Conservation (phyloP, 2,888 invertebrate species). For the Cecidostiba fungosa region DNA sequence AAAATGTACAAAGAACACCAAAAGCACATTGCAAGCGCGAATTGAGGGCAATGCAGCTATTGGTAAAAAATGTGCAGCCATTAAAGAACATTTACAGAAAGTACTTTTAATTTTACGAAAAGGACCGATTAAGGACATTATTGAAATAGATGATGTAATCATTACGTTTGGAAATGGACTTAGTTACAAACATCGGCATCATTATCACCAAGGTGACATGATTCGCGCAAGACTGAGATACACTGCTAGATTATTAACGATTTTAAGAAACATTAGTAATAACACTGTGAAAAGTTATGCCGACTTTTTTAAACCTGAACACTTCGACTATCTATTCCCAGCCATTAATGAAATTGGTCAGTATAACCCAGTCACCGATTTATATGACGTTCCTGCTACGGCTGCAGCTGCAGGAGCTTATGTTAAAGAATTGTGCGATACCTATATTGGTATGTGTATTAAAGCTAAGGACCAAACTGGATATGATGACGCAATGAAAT, state of each 20-base stretch:
- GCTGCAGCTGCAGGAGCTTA: conserved; percentile 28
- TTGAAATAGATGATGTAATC: conserved; percentile 3
- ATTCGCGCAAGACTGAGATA: conserved; percentile 24
- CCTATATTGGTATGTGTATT: conserved; percentile 7
- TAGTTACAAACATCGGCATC: background rate
- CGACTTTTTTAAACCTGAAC: background rate
- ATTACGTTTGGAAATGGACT: conserved; percentile 24
- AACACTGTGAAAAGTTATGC: background rate
- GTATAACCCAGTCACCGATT: background rate
- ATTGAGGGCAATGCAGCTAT: background rate
- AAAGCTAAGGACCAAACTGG: background rate
- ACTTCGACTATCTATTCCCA: conserved; percentile 22
- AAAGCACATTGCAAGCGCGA: background rate
- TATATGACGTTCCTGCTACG: conserved; percentile 18
- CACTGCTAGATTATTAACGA: background rate
- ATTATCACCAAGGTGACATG: conserved; percentile 10
- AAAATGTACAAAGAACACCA: background rate
- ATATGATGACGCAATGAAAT: background rate
- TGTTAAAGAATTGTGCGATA: conserved; percentile 1
- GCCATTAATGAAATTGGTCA: conserved; percentile 28
- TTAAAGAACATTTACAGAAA: background rate
- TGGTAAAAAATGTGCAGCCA: background rate
- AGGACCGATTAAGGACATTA: background rate
- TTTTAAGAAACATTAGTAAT: background rate
- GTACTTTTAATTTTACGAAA: background rate